A percentile compares a stretch with the other conserved stretches of the same genome.
These are phyloP conservation scores for Eriosoma lanigerum DNA, from an alignment of 1,140 invertebrate genomes.

Conservation along the genomic window DNA sequence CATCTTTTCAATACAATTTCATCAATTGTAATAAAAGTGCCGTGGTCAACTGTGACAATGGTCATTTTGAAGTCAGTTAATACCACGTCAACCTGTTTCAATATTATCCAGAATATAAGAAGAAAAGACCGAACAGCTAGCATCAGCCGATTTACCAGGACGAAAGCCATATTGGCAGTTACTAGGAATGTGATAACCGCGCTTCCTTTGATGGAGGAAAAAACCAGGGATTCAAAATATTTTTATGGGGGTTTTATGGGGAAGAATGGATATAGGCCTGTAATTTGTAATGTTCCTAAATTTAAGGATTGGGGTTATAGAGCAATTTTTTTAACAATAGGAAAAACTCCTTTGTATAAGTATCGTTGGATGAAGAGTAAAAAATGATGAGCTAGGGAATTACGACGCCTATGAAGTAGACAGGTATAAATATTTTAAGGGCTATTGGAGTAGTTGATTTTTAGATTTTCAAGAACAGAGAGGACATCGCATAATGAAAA, in stretches of 20 bases:
- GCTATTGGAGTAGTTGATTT: no score
- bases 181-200: not conserved
- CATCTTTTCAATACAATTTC: not conserved
- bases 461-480: no score
- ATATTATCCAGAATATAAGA: not conserved
- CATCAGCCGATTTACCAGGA: not conserved
- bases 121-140: not conserved
- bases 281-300: not conserved
- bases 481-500: no score
- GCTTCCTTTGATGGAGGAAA: not conserved
- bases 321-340: not conserved
- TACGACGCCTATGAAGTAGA: no score
- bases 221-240: not conserved
- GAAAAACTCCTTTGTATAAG: not conserved
- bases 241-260: not conserved
- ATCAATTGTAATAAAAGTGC: not conserved
- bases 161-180: not conserved
- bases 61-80: not conserved
- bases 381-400: not conserved
- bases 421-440: no score
- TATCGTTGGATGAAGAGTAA: not conserved
- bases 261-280: conserved; percentile 1
- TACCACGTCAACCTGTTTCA: not conserved
- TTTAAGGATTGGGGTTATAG: not conserved
- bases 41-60: not conserved